Base-by-base conservation (phyloP, 1,140 invertebrate genomes). In the Drosophila lacertosa region DNA sequence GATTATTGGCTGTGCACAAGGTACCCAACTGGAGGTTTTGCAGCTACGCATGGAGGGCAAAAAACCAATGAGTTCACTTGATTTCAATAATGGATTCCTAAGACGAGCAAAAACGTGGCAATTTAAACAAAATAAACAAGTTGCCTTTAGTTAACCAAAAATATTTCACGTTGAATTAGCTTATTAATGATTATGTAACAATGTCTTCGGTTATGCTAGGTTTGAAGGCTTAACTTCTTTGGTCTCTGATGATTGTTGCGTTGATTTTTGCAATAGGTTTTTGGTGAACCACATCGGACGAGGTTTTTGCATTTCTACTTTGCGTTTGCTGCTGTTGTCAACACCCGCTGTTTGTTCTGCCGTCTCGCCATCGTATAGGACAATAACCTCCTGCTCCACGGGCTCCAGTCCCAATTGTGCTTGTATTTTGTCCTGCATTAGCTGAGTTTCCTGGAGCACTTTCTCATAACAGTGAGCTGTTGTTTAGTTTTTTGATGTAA, bases 331-430 rank as follows among this genome's bases (percentile, higher is more conserved):
- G 77, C 94, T 92, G 83, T 92, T 93, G 66, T 92, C 26, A 6
- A 5, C 93, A 51, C 94, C 91, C 4, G 91, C 72, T 2, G 90
- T 59, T 63, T 93, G 89, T 29, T 94, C 91, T 15, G 92, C 75
- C 77, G 93, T 94, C 91, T 98, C 97, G 53, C 95, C 95, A 88
- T 97, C 93, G 91, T 98, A 98, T 1, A 97, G 84, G 4, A 98
- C 95, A 42, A 97, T 92, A 1, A 98, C 95, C 91, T 98, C 96
- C 89, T 96, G 93, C 89, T 97, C 96, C 42, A 97, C 93, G 4
- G 96, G 95, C 7, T 93, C 90, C 11, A 96, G 82, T 47, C 94
- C 94, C 10, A 97, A 91, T 75, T 96, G 92, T 39, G 94, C 90
- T 83, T 94, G 91, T 70, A 98, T 97, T 71, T 94, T 93, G 5